Base-by-base conservation (phyloP, 1,140 invertebrate genomes). In the Ooceraea biroi region DNA sequence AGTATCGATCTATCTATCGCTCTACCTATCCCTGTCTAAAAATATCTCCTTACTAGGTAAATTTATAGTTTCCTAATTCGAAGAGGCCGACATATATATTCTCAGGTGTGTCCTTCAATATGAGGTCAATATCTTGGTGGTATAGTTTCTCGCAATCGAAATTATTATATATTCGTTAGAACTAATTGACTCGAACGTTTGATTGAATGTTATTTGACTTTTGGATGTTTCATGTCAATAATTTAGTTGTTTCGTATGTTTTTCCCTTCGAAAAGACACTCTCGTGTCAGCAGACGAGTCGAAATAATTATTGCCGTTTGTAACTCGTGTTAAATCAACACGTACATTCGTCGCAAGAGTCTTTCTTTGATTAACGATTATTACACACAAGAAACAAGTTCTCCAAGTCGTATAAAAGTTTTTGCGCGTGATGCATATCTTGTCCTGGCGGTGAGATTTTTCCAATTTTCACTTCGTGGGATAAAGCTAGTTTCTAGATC, bases 1-100 rank as follows among this genome's bases (percentile, higher is more conserved):
- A 68, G 71, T 91, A 89, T 87, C 72, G 89, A 90, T 61, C 87
- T 89, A 91, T 87, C 83, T 88, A 88, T 74, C 74, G 85, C 87
- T 61, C 82, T 87, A 87, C 52, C 86, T 90, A 88, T 83, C 66
- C 89, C 10, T 46, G 25, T 80, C 52, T 80, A 80, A 80, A 80
- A 80, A 80, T 80, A 80, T 80, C 50, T 36, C 44, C 36, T 80
- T 80, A 69, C 48, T 78, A 71, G 25, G 57, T 46, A 22, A 69
- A 78, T 78, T 52, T 69, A 68, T 41, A 80, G 66, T 69, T 57
- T 71, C 5, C 36, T 80, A 80, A 69, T 80, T 50, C 55, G 22
- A 71, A 80, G 76, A 80, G 50, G 65, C 52, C 76, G 41, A 46
- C 25, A 52, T 71, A 55, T 36, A 52, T 71, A 69, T 14, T 80